Base-by-base conservation (phyloP, 2,113 vertebrate species). In the Pampusana beccarii region DNA sequence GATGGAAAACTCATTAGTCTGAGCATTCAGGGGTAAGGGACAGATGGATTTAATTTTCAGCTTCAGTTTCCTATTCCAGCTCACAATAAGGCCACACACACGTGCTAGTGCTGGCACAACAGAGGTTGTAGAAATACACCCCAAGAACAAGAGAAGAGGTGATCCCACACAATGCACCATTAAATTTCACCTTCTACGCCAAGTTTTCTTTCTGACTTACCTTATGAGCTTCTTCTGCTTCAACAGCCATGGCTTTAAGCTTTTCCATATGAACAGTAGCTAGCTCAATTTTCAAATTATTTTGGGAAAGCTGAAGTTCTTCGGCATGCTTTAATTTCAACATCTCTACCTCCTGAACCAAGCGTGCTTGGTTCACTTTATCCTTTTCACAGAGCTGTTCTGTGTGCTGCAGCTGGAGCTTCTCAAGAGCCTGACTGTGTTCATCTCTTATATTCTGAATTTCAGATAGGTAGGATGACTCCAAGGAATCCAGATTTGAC, bases 401-500 rank as follows among this genome's bases (percentile, higher is more conserved):
- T 62, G 26, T 48, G 20, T 98, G 96, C 26, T 96, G 96, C 16
- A 70, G 58, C 46, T 93, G 96, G 24, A 99, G 96, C 71, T 98
- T 97, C 24, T 97, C 97, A n/a, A 99, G 87, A 31, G 85, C 94
- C 92, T 12, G 87, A 31, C 81, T 74, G 25, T 98, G 96, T 87
- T 98, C 98, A 93, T 98, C 97, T 58, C 89, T 97, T 10, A 98
- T 72, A 4, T 92, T 97, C 95, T 99, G 99, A 36, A 99, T 97
- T 97, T 99, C 98, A 85, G 98, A 97, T 24, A 99, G 86, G 95
- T 99, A 99, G 10, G 98, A 98, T 2, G 98, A 97, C 92, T 99
- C 99, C 93, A 99, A 86, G 8, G 98, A 98, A 88, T 99, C 98
- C 97, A 99, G 98, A 90, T 98, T 98, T 33, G 98, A 97, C 90